phyloP scores from a whole-genome alignment of 64 coral and sea anemone species.

The Stichodactyla helianthus region DNA sequence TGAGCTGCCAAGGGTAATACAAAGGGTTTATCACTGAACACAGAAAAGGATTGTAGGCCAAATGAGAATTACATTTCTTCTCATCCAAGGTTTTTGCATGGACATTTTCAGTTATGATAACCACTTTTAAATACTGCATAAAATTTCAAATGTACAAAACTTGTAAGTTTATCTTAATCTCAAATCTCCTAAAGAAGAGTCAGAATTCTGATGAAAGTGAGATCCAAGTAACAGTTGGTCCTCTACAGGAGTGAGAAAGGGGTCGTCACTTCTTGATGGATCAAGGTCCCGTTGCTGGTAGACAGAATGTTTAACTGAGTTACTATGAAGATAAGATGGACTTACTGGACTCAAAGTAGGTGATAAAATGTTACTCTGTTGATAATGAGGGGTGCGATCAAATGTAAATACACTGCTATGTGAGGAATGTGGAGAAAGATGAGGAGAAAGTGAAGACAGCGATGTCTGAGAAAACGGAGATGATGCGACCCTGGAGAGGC shows the following conservation, averaged over 20 bases:
- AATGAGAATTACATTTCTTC: background rate
- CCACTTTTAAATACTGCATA: background rate
- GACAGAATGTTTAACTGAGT: conserved; percentile 53
- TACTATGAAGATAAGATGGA: conserved; percentile 69
- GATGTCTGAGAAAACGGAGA: conserved; percentile 76
- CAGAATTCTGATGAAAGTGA: conserved; percentile 77
- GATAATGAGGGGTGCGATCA: conserved; percentile 60
- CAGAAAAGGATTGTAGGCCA: background rate
- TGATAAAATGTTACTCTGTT: conserved; percentile 66
- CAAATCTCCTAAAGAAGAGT: conserved; percentile 65
- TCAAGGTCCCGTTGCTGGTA: conserved; percentile 60
- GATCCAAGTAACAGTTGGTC: conserved; percentile 73
- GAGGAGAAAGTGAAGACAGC: conserved; percentile 57
- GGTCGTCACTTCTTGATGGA: conserved; percentile 55
- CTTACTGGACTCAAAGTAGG: conserved; percentile 74
- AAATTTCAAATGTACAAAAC: background rate
- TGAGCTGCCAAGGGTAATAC: background rate
- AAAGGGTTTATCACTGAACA: background rate
- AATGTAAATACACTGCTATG: conserved; percentile 71
- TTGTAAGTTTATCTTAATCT: conserved; percentile 60
- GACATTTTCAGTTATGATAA: background rate
- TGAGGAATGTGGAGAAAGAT: conserved; percentile 51
- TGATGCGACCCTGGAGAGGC: conserved; percentile 68
- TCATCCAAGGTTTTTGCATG: background rate
- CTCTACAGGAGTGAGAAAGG: conserved; percentile 77